These are phyloP conservation scores for Plectus sambesii DNA, from an alignment of 1,140 invertebrate genomes.

Conservation along the genomic window DNA sequence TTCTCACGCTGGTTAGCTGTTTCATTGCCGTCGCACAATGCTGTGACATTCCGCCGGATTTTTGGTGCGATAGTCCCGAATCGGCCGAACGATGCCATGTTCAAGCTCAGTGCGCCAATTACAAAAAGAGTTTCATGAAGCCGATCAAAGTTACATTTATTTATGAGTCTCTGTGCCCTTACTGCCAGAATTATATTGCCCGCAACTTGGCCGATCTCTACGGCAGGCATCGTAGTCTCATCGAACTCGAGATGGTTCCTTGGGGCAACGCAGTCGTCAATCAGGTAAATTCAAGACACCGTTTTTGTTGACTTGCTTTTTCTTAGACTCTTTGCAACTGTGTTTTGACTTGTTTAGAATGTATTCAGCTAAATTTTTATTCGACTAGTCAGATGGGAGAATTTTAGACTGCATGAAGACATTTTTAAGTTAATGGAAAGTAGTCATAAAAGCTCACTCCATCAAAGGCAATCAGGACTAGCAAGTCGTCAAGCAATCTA, in stretches of 20 bases:
- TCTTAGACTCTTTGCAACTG: no score
- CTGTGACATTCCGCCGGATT: conserved; percentile 37
- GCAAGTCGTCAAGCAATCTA: conserved; percentile 6
- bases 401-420: no score
- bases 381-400: no score
- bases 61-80: conserved; percentile 41
- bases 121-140: conserved; percentile 21
- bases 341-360: no score
- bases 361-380: no score
- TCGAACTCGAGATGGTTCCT: conserved; percentile 40
- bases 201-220: conserved; percentile 39
- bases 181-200: conserved; percentile 42
- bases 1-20: no score
- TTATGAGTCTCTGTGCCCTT: conserved; percentile 43
- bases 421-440: no score
- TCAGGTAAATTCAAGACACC: no score
- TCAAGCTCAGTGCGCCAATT: conserved; percentile 31
- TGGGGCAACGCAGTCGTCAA: no score
- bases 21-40: no score
- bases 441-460: no score
- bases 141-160: conserved; percentile 42
- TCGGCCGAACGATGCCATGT: conserved; percentile 39
- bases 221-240: conserved; percentile 27
- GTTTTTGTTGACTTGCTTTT: no score
- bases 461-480: conserved; percentile 1